phyloP scores from a whole-genome alignment of 2,888 invertebrate genomes.

The Tridacna gigas region DNA sequence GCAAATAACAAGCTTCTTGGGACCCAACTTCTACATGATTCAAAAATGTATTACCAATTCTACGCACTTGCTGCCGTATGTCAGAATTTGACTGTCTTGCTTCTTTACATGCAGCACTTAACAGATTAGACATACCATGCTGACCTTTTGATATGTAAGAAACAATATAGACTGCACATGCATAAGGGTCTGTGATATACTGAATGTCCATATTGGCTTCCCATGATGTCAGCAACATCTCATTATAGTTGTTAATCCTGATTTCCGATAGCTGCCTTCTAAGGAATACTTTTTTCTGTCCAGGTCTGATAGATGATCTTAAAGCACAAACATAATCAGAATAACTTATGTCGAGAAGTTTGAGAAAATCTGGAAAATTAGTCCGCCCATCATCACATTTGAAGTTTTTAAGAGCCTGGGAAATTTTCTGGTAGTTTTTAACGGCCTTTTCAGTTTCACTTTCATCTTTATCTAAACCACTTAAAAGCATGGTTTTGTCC shows the following conservation, averaged over 20 bases:
- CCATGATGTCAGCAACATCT: conserved; percentile 60
- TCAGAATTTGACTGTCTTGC: conserved; percentile 29
- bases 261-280: conserved; percentile 43
- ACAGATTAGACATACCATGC: conserved; percentile 56
- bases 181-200: conserved; percentile 42
- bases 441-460: not conserved
- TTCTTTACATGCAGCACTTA: conserved; percentile 46
- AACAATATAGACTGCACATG: conserved; percentile 59
- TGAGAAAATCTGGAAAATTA: not conserved
- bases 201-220: too few species aligned
- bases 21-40: conserved; percentile 56
- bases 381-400: not conserved
- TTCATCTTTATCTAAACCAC: not conserved
- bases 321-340: conserved; percentile 6
- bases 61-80: conserved; percentile 57
- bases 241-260: conserved; percentile 63
- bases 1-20: conserved; percentile 61
- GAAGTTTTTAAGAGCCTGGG: not conserved
- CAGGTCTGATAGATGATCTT: not conserved
- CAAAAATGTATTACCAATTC: conserved; percentile 61
- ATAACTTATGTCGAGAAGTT: not conserved
- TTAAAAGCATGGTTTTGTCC: conserved; percentile 6
- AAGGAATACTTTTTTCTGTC: conserved; percentile 40
- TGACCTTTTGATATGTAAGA: conserved; percentile 62
- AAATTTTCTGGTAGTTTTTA: conserved; percentile 21